Evolutionary conservation across 2,797 vertebrate species (phyloP), one percentile per base, ranked within the genome.

Genomic region (Martes flavigula): DNA sequence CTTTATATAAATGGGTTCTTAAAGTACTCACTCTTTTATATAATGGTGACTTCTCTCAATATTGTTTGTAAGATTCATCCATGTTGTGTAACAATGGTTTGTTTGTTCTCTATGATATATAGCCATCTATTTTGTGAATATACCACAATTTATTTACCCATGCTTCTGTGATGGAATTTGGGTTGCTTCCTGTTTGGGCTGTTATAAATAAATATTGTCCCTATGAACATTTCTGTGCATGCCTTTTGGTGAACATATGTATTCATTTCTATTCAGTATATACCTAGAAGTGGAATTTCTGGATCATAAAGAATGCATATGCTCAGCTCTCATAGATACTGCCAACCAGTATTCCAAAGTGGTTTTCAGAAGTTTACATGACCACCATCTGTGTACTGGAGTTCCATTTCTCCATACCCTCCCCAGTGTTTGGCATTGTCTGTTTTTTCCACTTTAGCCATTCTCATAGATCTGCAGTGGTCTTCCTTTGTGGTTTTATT

Each of bases 141-240:
- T 68, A 62, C 12, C 32, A 54, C 66, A 60, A n/a, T 91, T 85
- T 87, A 84, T 90, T 94, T 96, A 70, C 51, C 62, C 51, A 83
- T 64, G 58, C 54, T 93, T 85, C 38, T 91, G 79, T 68, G 56
- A 91, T 84, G 35, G 40, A 96, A 97, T 87, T 89, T 62, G 68
- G 89, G 75, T 97, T 84, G 32, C 79, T 94, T 94, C 90, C 77
- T 93, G 23, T 94, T 97, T 93, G 46, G 23, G 40, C 12, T 62
- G 54, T 32, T 95, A 56, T 81, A 93, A 91, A 60, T 81, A 93
- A 91, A 94, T 90, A 90, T 78, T 93, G 23, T 89, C n/a, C 82
- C 73, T 87, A 3, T 62, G 46, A 91, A 51, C 87, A 94, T 89
- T 96, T 38, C 64, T 72, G 10, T 21, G 32, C 4, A 10, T 46